Evolutionary conservation across 1,140 invertebrate species (phyloP), one percentile per base, ranked within the genome.

Genomic region (Papilio helenus): DNA sequence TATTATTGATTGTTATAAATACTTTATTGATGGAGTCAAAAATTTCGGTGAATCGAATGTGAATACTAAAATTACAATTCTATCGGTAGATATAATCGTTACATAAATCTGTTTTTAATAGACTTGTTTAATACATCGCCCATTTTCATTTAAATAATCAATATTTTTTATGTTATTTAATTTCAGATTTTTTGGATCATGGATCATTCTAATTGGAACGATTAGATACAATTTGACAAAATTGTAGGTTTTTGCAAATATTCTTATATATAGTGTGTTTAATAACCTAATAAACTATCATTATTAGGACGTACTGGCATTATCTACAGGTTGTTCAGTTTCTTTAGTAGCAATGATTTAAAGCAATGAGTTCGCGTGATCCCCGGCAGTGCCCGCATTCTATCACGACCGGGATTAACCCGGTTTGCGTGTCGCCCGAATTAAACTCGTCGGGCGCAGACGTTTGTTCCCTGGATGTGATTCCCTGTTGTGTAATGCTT

Each of bases 341-440:
- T 12, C 34, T 76, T 39, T 39, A 26, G 49, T 58, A 23, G 26
- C 71, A 44, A 76, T 76, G n/a, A 77, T 77, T 77, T 77, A 77
- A 16, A 77, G 34, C 51, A 77, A 77, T 77, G 76, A 77, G 76
- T 23, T 68, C 26, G 20, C 16, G 44, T 16, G 65, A 61, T 74
- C 77, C 76, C 72, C 10, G 76, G 74, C 42, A 74, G n/a, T 46
- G 74, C 77, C 82, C 82, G 82, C 82, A 83, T 83, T 83, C 81
- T 79, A 80, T 80, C 82, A 83, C 79, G 34, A 73, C 18, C 26
- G 39, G 76, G 73, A 83, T 83, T 83, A 81, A 79, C 73, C 72
- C 39, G 78, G 49, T 81, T 77, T 77, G 46, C 80, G 58, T 83
- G 74, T 76, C 58, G 76, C 76, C 58, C 29, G 42, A 73, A 80